These are phyloP conservation scores for Grammomys dolichurus DNA, from an alignment of 2,113 vertebrate genomes.

Conservation along the genomic window DNA sequence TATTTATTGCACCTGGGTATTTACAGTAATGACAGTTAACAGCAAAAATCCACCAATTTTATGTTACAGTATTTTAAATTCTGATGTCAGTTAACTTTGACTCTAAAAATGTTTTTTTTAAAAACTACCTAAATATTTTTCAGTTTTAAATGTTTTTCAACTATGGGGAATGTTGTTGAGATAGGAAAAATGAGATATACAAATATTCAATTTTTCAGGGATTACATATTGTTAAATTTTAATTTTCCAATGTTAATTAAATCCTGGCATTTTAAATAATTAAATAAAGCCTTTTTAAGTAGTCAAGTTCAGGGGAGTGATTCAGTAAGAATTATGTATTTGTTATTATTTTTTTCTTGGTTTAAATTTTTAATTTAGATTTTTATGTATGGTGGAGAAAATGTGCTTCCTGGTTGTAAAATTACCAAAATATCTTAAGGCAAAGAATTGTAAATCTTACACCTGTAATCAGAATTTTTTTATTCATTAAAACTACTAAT, in stretches of 20 bases:
- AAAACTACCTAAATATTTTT: conserved; percentile 51
- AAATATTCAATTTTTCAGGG: conserved; percentile 30
- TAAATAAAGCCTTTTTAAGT: conserved; percentile 59
- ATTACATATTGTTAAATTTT: conserved; percentile 43
- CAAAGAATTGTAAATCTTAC: conserved; percentile 53
- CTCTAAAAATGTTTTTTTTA: conserved; percentile 20
- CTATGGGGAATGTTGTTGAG: conserved; percentile 27
- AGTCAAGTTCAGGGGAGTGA: conserved; percentile 34
- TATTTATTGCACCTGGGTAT: conserved; percentile 25
- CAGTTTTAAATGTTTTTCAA: conserved; percentile 52
- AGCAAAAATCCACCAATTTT: conserved; percentile 60
- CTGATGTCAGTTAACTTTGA: conserved; percentile 44
- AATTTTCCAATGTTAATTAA: conserved; percentile 62
- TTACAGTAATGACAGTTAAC: conserved; percentile 43
- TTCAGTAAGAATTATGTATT: conserved; percentile 47
- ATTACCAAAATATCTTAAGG: conserved; percentile 47
- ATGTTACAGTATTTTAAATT: conserved; percentile 64
- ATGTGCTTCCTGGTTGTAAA: conserved; percentile 50
- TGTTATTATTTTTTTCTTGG: background rate
- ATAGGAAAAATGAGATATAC: conserved; percentile 35
- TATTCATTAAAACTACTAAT: conserved; percentile 59
- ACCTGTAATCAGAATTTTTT: conserved; percentile 54
- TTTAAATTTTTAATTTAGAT: conserved; percentile 35
- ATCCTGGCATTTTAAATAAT: conserved; percentile 63
- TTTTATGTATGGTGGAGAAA: background rate